Conservation (phyloP, 2,888 invertebrate genomes). For the Disparrhopalites patrizii region DNA sequence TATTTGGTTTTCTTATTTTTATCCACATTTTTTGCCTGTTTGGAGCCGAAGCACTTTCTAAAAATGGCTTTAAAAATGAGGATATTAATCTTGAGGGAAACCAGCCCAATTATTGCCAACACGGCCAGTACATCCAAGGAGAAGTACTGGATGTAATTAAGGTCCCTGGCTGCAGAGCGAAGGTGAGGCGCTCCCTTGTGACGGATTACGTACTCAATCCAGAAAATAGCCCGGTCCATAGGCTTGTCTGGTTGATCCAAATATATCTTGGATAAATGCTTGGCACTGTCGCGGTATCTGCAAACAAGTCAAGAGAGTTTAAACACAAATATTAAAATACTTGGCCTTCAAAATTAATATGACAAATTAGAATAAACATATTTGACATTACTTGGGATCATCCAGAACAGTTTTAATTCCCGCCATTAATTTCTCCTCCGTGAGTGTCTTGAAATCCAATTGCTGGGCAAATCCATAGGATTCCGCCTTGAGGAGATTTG, state of each 20-base stretch:
- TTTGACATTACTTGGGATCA: slow-evolving; percentile 21
- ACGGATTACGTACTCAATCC: slow-evolving; percentile 35
- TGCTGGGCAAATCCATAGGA: slow-evolving; percentile 55
- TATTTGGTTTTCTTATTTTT: background rate
- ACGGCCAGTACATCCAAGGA: slow-evolving; percentile 43
- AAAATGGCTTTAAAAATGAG: background rate
- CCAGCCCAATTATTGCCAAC: background rate
- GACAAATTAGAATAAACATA: background rate
- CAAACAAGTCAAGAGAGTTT: background rate
- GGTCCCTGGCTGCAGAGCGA: slow-evolving; percentile 40
- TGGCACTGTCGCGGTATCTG: slow-evolving; percentile 25
- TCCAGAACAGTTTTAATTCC: slow-evolving; percentile 24
- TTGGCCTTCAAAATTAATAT: background rate
- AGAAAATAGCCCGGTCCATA: slow-evolving; percentile 29
- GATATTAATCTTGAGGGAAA: background rate
- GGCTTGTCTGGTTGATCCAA: slow-evolving; percentile 29
- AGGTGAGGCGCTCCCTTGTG: slow-evolving; percentile 47
- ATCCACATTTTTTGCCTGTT: background rate
- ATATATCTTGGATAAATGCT: slow-evolving; percentile 27
- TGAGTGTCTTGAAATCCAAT: slow-evolving; percentile 34
- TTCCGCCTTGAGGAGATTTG: slow-evolving; percentile 57
- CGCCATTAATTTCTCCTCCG: slow-evolving; percentile 27
- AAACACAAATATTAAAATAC: background rate
- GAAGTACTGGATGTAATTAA: slow-evolving; percentile 41
- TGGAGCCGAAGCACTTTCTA: slow-evolving; percentile 9